Base-by-base conservation (phyloP, 2,888 invertebrate genomes). In the Drosophila mayaguana region DNA sequence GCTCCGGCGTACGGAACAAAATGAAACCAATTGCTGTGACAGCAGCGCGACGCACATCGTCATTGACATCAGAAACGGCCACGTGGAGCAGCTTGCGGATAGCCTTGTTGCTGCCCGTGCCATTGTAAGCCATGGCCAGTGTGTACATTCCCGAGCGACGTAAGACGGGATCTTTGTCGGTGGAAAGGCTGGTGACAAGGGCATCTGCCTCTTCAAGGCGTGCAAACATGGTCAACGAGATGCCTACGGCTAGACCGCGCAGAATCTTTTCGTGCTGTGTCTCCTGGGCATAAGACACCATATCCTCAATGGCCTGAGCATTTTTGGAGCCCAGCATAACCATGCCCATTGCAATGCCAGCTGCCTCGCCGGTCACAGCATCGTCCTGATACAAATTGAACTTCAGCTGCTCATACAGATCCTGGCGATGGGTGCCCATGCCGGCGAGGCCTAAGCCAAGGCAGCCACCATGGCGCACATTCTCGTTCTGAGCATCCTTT, bases 331-430 rank as follows among this genome's bases (percentile, higher is more conserved):
- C 99, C 83, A 99, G 94, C 99, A 99, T 99, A 0, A 99, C 98
- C 95, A 99, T 96, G 53, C 99, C 99, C 98, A 99, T 99, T 1
- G 98, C 98, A 80, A 99, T 97, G 25, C 99, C 99, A 34, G 99
- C 99, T 8, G 99, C 99, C 93, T 99, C 99, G 34, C 99, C 99
- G 28, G 99, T 98, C 0, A 99, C 98, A 0, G 99, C 99, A 93
- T 99, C 99, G 93, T 99, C 99, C 93, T 99, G 98, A 91, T 98
- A 99, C 68, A 99, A 94, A 93, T 98, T 98, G 91, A 98, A 98
- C 92, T 99, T 99, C 12, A 99, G 94, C 92, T 98, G 98, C 90
- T 98, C 98, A 92, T 99, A 99, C 8, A 98, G 96, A 93, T 99
- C 98, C 92, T 97, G 96, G 51, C 98, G 95, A 91, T 98, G 98